A percentile compares a stretch with the other conserved stretches of the same genome.
Conservation (phyloP, 1,140 invertebrate species). For the Drosophila baimaii region DNA sequence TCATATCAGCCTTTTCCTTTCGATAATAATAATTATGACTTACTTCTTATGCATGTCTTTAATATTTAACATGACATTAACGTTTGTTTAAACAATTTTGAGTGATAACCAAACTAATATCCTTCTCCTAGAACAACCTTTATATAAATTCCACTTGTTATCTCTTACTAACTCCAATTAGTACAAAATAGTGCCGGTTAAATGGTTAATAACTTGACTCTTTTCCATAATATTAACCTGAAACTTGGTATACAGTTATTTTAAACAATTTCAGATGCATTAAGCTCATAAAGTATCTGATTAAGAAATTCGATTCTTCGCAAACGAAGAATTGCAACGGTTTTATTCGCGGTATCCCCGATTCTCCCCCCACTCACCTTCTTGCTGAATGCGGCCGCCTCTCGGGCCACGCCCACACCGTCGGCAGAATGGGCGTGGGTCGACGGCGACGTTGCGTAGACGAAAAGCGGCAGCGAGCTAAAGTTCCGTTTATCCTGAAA, state of each 20-base stretch:
- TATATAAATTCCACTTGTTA: no score
- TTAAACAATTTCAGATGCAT: neutral
- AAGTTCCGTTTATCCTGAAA: constrained; percentile 82
- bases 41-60: no score
- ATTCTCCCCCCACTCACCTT: constrained; percentile 64
- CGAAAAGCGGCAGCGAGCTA: constrained; percentile 76
- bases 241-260: neutral
- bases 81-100: no score
- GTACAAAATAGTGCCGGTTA: neutral
- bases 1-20: no score
- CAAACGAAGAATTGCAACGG: no score
- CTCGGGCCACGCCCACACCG: constrained; percentile 78
- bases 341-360: neutral
- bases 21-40: no score
- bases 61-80: no score
- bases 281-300: neutral
- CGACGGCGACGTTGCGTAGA: constrained; percentile 77
- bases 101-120: no score
- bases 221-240: neutral
- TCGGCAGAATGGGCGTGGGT: constrained; percentile 76
- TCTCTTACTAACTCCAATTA: neutral
- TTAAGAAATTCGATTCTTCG: neutral
- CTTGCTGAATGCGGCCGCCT: constrained; percentile 70
- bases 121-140: no score
- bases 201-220: neutral